Conservation (phyloP, 2,797 vertebrate species). For the Lepilemur ruficaudatus region DNA sequence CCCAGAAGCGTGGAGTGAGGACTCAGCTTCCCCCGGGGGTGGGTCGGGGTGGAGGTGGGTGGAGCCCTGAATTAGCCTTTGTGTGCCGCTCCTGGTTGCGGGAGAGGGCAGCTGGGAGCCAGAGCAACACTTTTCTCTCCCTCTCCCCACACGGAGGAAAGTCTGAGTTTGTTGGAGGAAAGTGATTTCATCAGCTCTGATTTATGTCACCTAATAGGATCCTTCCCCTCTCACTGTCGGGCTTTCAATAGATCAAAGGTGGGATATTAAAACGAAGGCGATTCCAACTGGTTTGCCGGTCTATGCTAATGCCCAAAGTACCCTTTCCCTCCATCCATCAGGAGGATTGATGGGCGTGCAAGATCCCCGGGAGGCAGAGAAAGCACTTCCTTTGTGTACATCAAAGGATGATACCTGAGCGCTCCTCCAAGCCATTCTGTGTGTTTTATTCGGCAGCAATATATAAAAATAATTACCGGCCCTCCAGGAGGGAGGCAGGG, state of each 20-base stretch:
- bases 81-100: not conserved
- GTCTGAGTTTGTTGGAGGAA: not conserved
- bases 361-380: conserved; percentile 72
- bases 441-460: conserved; percentile 75
- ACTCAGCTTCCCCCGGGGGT: not conserved
- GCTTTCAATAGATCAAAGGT: conserved; percentile 82
- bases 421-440: conserved; percentile 74
- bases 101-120: not conserved
- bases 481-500: conserved; percentile 59
- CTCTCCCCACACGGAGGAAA: not conserved
- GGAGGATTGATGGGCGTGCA: conserved; percentile 76
- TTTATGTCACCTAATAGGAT: conserved; percentile 78
- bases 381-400: conserved; percentile 76
- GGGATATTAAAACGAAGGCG: conserved; percentile 71
- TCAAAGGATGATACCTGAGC: conserved; percentile 81
- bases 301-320: conserved; percentile 72
- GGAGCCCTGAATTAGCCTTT: not conserved
- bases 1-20: not conserved
- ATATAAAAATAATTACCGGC: conserved; percentile 74
- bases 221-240: conserved; percentile 78
- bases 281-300: conserved; percentile 76
- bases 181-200: conserved; percentile 65
- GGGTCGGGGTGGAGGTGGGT: no score
- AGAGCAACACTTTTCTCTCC: not conserved
- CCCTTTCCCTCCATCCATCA: conserved; percentile 78